These are phyloP conservation scores for Hemitrygon akajei DNA, from an alignment of 2,797 vertebrate genomes.

Conservation along the genomic window DNA sequence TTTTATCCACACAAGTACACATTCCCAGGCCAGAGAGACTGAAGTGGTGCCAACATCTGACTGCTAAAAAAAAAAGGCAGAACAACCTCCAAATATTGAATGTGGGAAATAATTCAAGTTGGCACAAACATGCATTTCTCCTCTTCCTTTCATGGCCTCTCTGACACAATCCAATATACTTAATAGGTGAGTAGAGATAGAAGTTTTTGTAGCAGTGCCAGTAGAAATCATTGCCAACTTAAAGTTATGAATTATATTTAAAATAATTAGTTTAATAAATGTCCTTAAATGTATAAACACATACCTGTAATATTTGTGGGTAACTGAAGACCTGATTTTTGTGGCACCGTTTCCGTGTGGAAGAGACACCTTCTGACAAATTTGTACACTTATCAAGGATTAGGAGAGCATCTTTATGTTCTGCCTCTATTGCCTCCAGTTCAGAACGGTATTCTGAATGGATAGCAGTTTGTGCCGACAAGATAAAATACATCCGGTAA, in stretches of 20 bases:
- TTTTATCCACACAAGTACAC: neutral
- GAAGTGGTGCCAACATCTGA: neutral
- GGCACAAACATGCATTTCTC: neutral
- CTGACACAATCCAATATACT: neutral
- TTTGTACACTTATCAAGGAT: constrained; percentile 88
- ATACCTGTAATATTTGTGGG: constrained; percentile 89
- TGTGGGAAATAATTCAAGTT: neutral
- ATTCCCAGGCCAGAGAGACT: neutral
- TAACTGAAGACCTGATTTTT: constrained; percentile 86
- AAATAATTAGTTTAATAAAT: neutral
- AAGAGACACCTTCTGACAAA: constrained; percentile 74
- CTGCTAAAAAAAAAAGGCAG: neutral
- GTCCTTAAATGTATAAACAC: neutral
- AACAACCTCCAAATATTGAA: neutral
- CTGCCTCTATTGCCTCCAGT: constrained; percentile 78
- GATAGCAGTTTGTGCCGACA: constrained; percentile 82
- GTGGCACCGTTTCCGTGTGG: constrained; percentile 76
- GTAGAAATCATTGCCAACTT: neutral
- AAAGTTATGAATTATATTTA: neutral
- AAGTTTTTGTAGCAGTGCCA: neutral
- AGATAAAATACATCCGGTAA: constrained; percentile 77
- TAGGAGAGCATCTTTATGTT: constrained; percentile 79
- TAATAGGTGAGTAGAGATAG: neutral
- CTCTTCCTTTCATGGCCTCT: neutral
- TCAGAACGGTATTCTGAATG: constrained; percentile 84